Base-by-base conservation (phyloP, 2,113 vertebrate genomes). In the Pleuronectes platessa region DNA sequence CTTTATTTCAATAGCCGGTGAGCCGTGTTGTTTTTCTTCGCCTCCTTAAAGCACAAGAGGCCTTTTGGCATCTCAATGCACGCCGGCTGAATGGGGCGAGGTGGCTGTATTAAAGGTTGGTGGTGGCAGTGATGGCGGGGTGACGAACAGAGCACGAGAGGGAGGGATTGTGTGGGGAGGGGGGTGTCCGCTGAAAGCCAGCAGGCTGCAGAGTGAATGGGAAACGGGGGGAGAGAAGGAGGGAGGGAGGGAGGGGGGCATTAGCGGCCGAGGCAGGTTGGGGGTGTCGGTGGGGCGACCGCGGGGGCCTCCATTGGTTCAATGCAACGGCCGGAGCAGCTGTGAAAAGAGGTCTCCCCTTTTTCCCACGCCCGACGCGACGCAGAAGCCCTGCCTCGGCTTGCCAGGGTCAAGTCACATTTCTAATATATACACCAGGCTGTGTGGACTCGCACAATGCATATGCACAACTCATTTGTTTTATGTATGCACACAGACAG, bases 321-420 rank as follows among this genome's bases (percentile, higher is more conserved):
- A 96, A 95, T 95, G 95, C 94, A 94, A 95, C 94, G 82, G 93
- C 91, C 84, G 63, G 89, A 94, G 95, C 95, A 95, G 95, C 96
- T 97, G 96, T 96, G 96, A 97, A 97, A 96, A 93, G 95, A 94
- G 95, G 94, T 95, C 94, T 91, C 91, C 95, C 93, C 96, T 96
- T 96, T 96, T 97, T 97, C 96, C 96, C 96, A 97, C 96, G 96
- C 94, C 96, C 95, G 81, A 93, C 83, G 79, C 92, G 90, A 92
- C 71, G 91, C 87, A 87, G 61, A 86, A 92, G 92, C 94, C 92
- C 89, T 92, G 94, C 92, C 90, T 93, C 90, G 93, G 93, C 92
- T 92, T 84, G 89, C 92, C 90, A 93, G 94, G 96, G 96, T 96
- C 96, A 97, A 94, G 93, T 95, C 95, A 95, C 95, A 94, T 89